Conservation (phyloP, 2,888 invertebrate genomes). For the Exocentrus adspersus region DNA sequence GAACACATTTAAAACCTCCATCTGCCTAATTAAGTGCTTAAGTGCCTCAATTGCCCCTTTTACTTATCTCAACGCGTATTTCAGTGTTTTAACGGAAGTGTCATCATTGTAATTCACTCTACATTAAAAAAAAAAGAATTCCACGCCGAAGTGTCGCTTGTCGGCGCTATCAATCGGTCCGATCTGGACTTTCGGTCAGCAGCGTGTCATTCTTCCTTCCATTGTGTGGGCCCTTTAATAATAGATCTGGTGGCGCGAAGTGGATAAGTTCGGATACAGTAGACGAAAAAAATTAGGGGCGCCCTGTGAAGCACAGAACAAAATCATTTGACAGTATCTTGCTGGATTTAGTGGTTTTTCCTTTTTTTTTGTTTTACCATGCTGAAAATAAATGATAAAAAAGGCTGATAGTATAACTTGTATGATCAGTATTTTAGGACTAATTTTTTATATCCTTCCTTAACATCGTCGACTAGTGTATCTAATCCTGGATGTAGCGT, state of each 20-base stretch:
- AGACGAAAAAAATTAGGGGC: background rate
- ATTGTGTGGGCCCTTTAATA: slow-evolving; percentile 47
- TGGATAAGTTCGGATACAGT: slow-evolving; percentile 56
- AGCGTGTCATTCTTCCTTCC: slow-evolving; percentile 29
- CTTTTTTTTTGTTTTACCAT: no score
- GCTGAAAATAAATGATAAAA: no score
- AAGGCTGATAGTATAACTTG: no score
- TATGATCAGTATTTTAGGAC: no score
- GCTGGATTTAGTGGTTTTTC: no score
- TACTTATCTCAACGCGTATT: background rate
- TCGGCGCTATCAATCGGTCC: slow-evolving; percentile 18
- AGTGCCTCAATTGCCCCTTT: slow-evolving; percentile 12
- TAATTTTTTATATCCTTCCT: no score
- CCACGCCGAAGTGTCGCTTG: slow-evolving; percentile 5
- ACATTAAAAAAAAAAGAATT: slow-evolving; percentile 7
- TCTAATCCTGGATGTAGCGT: slow-evolving; percentile 58
- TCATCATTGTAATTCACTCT: background rate
- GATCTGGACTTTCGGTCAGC: slow-evolving; percentile 24
- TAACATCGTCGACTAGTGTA: background rate
- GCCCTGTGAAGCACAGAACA: background rate
- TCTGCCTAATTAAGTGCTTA: slow-evolving; percentile 16
- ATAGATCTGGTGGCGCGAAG: slow-evolving; percentile 51
- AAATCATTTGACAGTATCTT: no score
- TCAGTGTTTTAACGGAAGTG: slow-evolving; percentile 5
- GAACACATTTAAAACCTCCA: background rate